These are phyloP conservation scores for Yoshiicerus persimilis DNA, from an alignment of 1,140 invertebrate genomes.

Conservation along the genomic window DNA sequence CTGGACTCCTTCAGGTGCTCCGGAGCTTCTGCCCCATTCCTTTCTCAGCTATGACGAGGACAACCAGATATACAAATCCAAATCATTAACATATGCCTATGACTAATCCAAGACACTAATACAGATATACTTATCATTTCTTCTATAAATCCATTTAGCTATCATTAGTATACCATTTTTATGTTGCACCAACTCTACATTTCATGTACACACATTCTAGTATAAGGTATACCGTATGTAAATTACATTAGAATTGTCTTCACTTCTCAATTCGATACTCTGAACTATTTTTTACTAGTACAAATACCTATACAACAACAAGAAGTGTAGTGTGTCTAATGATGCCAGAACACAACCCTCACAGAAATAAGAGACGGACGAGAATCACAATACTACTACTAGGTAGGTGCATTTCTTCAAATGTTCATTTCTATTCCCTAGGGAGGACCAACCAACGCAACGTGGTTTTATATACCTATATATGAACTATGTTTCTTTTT, in stretches of 20 bases:
- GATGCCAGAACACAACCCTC: neutral
- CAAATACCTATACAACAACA: too few species aligned
- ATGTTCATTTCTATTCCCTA: neutral
- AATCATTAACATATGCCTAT: neutral
- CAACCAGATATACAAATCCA: neutral
- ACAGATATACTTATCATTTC: neutral
- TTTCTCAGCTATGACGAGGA: neutral
- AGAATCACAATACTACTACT: neutral
- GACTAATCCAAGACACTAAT: neutral
- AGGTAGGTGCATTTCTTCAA: neutral
- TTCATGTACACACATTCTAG: too few species aligned
- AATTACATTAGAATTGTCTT: neutral
- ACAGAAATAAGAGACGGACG: neutral
- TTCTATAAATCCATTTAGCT: neutral
- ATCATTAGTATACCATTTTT: neutral
- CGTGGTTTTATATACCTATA: neutral
- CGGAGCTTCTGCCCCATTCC: too few species aligned
- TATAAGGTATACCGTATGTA: neutral
- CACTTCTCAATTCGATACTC: neutral
- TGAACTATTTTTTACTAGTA: neutral
- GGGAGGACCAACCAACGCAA: constrained; percentile 18
- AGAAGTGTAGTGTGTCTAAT: neutral
- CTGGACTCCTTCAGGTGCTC: constrained; percentile 1
- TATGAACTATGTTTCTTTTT: neutral
- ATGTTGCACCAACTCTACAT: neutral